phyloP scores from a whole-genome alignment of 1,140 invertebrate species.

The Chelonus insularis region DNA sequence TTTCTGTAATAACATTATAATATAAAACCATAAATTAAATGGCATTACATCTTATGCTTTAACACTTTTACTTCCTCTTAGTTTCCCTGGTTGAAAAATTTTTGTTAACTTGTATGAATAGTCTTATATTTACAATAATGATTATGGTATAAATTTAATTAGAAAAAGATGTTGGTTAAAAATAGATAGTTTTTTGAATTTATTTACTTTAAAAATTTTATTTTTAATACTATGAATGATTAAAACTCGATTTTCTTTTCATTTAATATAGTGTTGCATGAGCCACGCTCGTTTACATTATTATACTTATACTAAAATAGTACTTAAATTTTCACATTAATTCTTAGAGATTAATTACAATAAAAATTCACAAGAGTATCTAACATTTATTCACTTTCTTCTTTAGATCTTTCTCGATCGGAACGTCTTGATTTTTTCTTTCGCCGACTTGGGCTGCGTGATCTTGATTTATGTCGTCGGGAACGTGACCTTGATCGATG shows the following conservation, averaged over 20 bases:
- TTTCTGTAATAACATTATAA: slow-evolving; percentile 59
- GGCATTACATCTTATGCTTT: slow-evolving; percentile 37
- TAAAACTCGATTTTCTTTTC: too few relatives aligned
- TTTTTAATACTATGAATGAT: too few relatives aligned
- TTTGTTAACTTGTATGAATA: too few relatives aligned
- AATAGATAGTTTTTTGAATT: too few relatives aligned
- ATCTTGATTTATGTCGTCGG: slow-evolving; percentile 64
- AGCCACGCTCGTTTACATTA: not conserved
- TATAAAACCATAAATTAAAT: slow-evolving; percentile 59
- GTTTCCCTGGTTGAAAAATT: slow-evolving; percentile 37
- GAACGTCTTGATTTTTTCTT: slow-evolving; percentile 69
- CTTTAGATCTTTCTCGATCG: slow-evolving; percentile 61
- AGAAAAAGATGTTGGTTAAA: too few relatives aligned
- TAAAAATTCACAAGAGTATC: slow-evolving; percentile 12
- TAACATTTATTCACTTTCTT: slow-evolving; percentile 61
- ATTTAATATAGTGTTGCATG: slow-evolving; percentile 1
- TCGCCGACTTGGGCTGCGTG: slow-evolving; percentile 64
- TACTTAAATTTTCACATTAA: too few relatives aligned
- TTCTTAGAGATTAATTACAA: not conserved
- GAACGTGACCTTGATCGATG: slow-evolving; percentile 63
- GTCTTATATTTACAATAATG: too few relatives aligned
- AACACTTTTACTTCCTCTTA: slow-evolving; percentile 15
- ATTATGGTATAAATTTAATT: too few relatives aligned
- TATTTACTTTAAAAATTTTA: too few relatives aligned
- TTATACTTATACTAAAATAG: too few relatives aligned